Evolutionary conservation across 2,797 vertebrate genomes (phyloP).

Genomic region (Ptychadena robeensis): DNA sequence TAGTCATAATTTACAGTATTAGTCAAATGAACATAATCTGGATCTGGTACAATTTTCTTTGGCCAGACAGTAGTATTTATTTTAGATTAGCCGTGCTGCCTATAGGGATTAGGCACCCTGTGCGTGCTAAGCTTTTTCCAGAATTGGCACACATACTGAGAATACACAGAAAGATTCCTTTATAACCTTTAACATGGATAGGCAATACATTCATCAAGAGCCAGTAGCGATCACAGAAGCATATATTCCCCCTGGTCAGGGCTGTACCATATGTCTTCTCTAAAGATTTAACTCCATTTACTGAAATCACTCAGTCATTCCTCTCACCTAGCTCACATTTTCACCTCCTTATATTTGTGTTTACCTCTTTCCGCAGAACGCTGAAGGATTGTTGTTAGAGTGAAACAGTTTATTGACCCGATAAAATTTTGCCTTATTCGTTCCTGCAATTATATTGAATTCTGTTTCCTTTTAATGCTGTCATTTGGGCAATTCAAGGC

Average conservation of each 20-base stretch:
- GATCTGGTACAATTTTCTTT: not conserved
- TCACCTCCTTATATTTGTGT: conserved; percentile 47
- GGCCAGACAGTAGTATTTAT: conserved; percentile 45
- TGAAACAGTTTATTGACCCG: conserved; percentile 44
- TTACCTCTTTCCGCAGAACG: conserved; percentile 58
- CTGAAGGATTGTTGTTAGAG: conserved; percentile 47
- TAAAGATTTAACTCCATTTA: conserved; percentile 57
- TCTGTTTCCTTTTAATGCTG: conserved; percentile 1
- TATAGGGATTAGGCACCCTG: conserved; percentile 27
- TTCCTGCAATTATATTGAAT: conserved; percentile 66
- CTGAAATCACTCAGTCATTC: conserved; percentile 51
- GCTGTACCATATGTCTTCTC: conserved; percentile 49
- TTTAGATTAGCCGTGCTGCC: not conserved
- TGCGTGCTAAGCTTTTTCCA: conserved; percentile 15
- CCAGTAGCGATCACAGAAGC: not conserved
- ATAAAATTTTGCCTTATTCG: conserved; percentile 56
- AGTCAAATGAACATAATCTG: conserved; percentile 45
- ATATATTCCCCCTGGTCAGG: conserved; percentile 47
- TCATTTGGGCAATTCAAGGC: not conserved
- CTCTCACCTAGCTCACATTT: conserved; percentile 55
- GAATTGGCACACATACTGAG: not conserved
- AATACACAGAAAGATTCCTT: conserved; percentile 41
- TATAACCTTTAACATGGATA: not conserved
- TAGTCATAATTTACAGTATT: not conserved
- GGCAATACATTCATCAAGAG: conserved; percentile 53